phyloP scores from a whole-genome alignment of 2,888 invertebrate species.

The Caradrina kadenii region DNA sequence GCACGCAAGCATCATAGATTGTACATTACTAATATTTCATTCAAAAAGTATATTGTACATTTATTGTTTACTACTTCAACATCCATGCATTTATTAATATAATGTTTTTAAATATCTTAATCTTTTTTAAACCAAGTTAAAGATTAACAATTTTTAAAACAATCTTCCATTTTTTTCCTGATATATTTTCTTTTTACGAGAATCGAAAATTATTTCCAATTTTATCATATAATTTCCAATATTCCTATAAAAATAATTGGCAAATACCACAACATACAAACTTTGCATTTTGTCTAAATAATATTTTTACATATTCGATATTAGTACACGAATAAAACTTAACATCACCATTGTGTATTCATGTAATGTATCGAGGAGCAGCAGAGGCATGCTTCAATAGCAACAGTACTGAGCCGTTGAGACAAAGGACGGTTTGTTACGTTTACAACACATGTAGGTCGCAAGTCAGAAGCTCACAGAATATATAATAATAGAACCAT shows the following conservation, averaged over 20 bases:
- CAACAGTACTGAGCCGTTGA: constrained; percentile 26
- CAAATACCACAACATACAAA: too few species aligned
- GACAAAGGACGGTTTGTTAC: constrained; percentile 49
- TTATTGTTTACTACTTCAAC: too few species aligned
- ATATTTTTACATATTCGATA: neutral
- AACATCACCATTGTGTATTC: constrained; percentile 42
- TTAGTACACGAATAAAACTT: constrained; percentile 6
- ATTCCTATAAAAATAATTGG: neutral
- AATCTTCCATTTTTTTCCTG: too few species aligned
- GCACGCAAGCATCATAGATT: too few species aligned
- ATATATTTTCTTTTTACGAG: too few species aligned
- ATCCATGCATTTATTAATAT: too few species aligned
- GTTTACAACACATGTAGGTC: constrained; percentile 52
- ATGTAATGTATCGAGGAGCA: constrained; percentile 26
- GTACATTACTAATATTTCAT: too few species aligned
- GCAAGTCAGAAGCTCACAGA: constrained; percentile 37
- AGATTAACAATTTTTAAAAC: too few species aligned
- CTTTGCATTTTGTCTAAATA: too few species aligned
- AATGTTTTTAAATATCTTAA: too few species aligned
- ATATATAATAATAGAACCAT: constrained; percentile 28
- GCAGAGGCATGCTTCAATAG: constrained; percentile 43
- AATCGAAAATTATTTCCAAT: neutral
- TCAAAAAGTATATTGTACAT: too few species aligned
- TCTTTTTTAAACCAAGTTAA: too few species aligned
- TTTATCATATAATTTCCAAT: neutral